Base-by-base conservation (phyloP, 2,888 invertebrate species). In the Mechanitis messenoides region DNA sequence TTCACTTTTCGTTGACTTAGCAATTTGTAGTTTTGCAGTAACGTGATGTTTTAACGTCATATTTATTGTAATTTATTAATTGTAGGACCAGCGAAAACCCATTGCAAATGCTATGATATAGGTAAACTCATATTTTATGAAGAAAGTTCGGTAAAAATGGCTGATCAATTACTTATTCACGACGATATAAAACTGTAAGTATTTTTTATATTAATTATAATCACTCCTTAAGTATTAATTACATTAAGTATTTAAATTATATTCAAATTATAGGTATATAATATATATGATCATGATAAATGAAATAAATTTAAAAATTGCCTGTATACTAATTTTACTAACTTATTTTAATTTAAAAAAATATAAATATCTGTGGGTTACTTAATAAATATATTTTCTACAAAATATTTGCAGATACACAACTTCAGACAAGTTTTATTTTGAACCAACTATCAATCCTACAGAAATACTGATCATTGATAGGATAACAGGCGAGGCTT, bases 391-490 rank as follows among this genome's bases (percentile, higher is more conserved):
- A 6, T 4, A 28, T 28, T 47, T 47, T 7, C n/a, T 47, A 20
- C 11, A 28, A 47, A 59, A 69, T 71, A 70, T 67, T 90, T 90
- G 62, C 75, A 96, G 96, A 72, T 96, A 96, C 74, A 94, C 94
- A 68, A 96, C 97, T n/a, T 93, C 95, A 58, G 97, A 98, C 74
- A 95, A 95, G 81, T 97, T 97, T 84, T 95, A 94, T 76, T 91
- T 98, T 70, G 96, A 97, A 83, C 96, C 97, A 12, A 93, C 93
- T 67, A 91, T 92, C 56, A 92, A 93, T 69, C 92, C 93, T 31
- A 93, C 92, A 71, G 95, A 96, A 80, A 84, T 97, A 62, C 88
- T 98, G 71, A 92, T 96, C 59, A 96, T 98, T 73, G 97, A 98
- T 81, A 91, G 98, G 77, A 91, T 95, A 62, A 93, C 93, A 67